Percentiles rank a stretch among this genome's conserved stretches.
phyloP scores from a whole-genome alignment of 2,888 invertebrate genomes.

The Matsumyia berberina region DNA sequence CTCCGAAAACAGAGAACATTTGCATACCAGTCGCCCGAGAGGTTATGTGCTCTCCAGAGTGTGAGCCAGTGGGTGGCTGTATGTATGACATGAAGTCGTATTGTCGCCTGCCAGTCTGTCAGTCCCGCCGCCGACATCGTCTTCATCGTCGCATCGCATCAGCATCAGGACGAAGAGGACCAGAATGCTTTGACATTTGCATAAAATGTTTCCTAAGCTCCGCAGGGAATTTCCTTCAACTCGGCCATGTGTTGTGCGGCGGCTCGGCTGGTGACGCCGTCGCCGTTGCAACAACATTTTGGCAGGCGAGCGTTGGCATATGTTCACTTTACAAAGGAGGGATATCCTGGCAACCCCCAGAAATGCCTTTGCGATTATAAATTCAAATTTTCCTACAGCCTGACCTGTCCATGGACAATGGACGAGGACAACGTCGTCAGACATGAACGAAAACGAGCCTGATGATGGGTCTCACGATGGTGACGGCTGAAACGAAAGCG shows the following conservation, averaged over 20 bases:
- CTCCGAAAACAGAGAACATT: slow-evolving; percentile 61
- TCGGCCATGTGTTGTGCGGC: slow-evolving; percentile 62
- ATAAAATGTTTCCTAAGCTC: slow-evolving; percentile 74
- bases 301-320: slow-evolving; percentile 62
- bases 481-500: slow-evolving; percentile 27
- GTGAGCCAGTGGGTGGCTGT: slow-evolving; percentile 50
- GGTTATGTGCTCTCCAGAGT: slow-evolving; percentile 53
- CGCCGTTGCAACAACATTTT: slow-evolving; percentile 56
- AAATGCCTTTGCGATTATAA: slow-evolving; percentile 70
- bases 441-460: slow-evolving; percentile 33
- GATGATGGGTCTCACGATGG: slow-evolving; percentile 44
- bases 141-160: slow-evolving; percentile 48
- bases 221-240: slow-evolving; percentile 70
- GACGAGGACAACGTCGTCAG: slow-evolving; percentile 4
- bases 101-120: slow-evolving; percentile 73
- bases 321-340: slow-evolving; percentile 62
- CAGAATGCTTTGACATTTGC: slow-evolving; percentile 72
- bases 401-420: slow-evolving; percentile 47
- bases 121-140: slow-evolving; percentile 38
- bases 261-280: slow-evolving; percentile 23
- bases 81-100: slow-evolving; percentile 74
- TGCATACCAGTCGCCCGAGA: slow-evolving; percentile 67
- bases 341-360: slow-evolving; percentile 47
- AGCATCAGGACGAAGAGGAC: slow-evolving; percentile 53
- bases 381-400: slow-evolving; percentile 62